Evolutionary conservation across 92 coral and sea anemone species (phyloP).

Genomic region (Phenganax marumi): DNA sequence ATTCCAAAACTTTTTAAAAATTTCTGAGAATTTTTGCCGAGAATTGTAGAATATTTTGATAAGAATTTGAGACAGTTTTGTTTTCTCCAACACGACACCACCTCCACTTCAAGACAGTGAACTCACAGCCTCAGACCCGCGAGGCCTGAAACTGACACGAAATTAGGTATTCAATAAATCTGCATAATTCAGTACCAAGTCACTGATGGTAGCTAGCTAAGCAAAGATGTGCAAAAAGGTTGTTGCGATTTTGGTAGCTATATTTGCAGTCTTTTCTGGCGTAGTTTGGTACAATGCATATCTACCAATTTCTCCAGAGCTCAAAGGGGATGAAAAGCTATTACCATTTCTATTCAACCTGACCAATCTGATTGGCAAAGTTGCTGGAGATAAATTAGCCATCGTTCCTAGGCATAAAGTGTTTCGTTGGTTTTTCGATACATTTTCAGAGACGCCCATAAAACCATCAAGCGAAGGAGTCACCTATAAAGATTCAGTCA

Average conservation of each 20-base stretch:
- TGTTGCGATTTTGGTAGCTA: slow-evolving; percentile 2
- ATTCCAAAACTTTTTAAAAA: neutral
- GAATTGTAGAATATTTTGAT: too few relatives aligned
- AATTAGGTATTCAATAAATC: neutral
- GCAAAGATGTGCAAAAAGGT: slow-evolving; percentile 1
- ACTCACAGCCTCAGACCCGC: too few relatives aligned
- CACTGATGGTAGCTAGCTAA: neutral
- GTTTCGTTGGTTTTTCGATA: neutral
- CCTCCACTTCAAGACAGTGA: too few relatives aligned
- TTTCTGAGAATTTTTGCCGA: slow-evolving; percentile 3
- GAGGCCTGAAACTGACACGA: too few relatives aligned
- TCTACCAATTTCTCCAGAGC: slow-evolving; percentile 17
- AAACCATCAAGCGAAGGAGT: neutral
- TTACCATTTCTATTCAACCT: neutral
- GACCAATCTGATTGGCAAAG: neutral
- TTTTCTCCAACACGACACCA: too few relatives aligned
- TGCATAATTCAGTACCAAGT: neutral
- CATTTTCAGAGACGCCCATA: neutral
- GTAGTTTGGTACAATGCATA: slow-evolving; percentile 19
- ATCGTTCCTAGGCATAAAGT: neutral
- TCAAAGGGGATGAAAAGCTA: neutral
- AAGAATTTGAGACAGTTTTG: too few relatives aligned
- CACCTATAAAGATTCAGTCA: slow-evolving; percentile 27
- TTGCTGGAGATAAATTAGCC: slow-evolving; percentile 16
- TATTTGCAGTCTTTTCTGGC: slow-evolving; percentile 9